Evolutionary conservation across 2,113 vertebrate genomes (phyloP).

Genomic region (Chinchilla lanigera): DNA sequence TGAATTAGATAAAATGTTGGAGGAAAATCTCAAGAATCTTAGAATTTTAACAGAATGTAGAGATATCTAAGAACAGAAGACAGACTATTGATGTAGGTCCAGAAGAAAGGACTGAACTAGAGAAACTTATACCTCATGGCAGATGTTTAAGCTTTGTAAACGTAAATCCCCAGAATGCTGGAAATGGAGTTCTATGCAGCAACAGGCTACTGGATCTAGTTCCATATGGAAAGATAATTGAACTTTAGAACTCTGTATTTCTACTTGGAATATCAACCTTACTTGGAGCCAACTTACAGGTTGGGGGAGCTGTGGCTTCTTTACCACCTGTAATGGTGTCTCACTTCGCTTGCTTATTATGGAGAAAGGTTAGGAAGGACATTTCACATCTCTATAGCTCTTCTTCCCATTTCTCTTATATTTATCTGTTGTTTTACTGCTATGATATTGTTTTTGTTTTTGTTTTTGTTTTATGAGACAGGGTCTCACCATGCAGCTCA

Average conservation of each 20-base stretch:
- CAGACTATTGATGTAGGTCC: not conserved
- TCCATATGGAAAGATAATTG: not conserved
- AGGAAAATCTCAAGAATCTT: not conserved
- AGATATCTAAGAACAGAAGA: not conserved
- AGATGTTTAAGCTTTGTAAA: not conserved
- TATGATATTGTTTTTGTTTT: not conserved
- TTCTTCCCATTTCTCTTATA: not conserved
- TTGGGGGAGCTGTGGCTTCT: not conserved
- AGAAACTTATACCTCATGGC: not conserved
- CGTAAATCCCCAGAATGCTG: not conserved
- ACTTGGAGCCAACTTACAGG: not conserved
- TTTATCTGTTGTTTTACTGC: not conserved
- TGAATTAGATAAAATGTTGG: not conserved
- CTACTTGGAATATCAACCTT: not conserved
- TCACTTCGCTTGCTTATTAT: not conserved
- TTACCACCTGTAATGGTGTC: not conserved
- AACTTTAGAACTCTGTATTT: not conserved
- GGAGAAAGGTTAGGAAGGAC: not conserved
- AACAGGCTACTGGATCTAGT: not conserved
- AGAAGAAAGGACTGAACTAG: not conserved
- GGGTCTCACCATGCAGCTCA: not conserved
- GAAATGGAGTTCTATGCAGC: not conserved
- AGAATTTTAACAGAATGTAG: not conserved
- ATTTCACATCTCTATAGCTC: fast-evolving
- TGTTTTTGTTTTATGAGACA: not conserved